These are phyloP conservation scores for Otis tarda DNA, from an alignment of 2,113 vertebrate genomes.

Conservation along the genomic window DNA sequence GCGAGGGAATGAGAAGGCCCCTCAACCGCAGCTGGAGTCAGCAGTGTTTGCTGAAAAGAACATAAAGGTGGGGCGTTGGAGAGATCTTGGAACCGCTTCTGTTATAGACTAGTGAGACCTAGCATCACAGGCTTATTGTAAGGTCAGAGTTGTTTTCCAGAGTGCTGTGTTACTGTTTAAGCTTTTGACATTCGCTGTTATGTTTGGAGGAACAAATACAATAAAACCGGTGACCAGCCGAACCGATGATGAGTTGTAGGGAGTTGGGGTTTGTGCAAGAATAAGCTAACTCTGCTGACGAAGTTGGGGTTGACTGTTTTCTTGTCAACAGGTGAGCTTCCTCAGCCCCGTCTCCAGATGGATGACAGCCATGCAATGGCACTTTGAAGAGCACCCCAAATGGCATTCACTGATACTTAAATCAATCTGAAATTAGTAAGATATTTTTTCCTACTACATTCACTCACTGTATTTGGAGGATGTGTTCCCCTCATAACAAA, in stretches of 20 bases:
- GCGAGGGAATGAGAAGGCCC: slow-evolving; percentile 75
- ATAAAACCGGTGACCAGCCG: fast-evolving
- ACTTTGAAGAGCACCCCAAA: neutral
- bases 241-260: fast-evolving
- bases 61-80: slow-evolving; percentile 60
- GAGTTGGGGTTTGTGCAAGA: neutral
- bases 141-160: neutral
- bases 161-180: neutral
- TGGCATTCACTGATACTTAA: neutral
- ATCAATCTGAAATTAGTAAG: neutral
- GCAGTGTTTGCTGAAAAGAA: slow-evolving; percentile 10
- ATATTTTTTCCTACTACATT: too few relatives aligned
- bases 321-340: neutral
- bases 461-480: neutral
- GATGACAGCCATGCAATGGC: neutral
- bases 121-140: neutral
- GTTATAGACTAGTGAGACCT: slow-evolving; percentile 20
- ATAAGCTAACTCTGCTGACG: neutral
- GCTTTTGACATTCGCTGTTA: fast-evolving
- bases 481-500: neutral
- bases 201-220: neutral
- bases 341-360: neutral
- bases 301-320: neutral
- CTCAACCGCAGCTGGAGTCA: slow-evolving; percentile 66
- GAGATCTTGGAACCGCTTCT: neutral